Evolutionary conservation across 2,888 invertebrate species (phyloP).

Genomic region (Pyrochroa serraticornis): DNA sequence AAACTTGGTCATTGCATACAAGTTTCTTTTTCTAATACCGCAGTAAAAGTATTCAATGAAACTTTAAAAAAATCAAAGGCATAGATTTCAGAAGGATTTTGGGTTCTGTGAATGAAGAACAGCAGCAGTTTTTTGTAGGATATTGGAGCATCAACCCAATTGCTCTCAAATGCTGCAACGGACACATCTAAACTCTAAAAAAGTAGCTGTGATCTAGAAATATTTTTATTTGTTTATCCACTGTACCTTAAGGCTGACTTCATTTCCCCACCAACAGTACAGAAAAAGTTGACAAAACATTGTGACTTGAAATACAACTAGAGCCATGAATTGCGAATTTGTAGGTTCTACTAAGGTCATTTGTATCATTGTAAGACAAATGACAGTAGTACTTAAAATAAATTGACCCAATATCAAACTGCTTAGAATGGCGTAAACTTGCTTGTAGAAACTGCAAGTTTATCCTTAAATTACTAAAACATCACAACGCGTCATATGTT

Average conservation of each 20-base stretch:
- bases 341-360: not conserved
- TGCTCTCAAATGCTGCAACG: not conserved
- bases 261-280: slow-evolving; percentile 14
- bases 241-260: slow-evolving; percentile 3
- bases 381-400: not conserved
- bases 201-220: no score
- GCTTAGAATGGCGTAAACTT: not conserved
- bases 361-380: slow-evolving; percentile 7
- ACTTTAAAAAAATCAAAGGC: not conserved
- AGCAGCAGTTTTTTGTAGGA: not conserved
- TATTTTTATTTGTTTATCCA: no score
- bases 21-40: no score
- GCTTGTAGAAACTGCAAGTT: slow-evolving; percentile 6
- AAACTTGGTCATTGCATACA: no score
- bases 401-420: slow-evolving; percentile 2
- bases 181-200: not conserved
- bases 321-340: not conserved
- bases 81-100: not conserved
- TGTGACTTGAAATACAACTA: not conserved
- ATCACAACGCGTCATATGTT: no score
- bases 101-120: not conserved
- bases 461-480: not conserved
- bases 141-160: not conserved
- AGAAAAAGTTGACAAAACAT: slow-evolving; percentile 1
- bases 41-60: not conserved